These are phyloP conservation scores for Axis porcinus DNA, from an alignment of 2,113 vertebrate genomes.

Conservation along the genomic window DNA sequence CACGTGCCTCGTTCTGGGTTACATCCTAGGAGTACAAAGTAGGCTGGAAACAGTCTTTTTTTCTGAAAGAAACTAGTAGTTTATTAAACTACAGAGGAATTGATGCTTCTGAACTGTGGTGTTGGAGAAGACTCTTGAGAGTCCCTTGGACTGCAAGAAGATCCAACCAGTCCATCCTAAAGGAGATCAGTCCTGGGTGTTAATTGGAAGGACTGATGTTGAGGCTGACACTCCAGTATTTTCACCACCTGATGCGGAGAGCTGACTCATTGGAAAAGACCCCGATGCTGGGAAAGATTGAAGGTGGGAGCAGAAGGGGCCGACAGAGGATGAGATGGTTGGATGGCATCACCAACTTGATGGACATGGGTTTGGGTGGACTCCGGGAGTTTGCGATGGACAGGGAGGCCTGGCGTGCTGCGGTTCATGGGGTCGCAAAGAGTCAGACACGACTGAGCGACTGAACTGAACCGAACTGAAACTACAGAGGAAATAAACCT, in stretches of 20 bases:
- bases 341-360: not conserved
- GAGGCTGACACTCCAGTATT: not conserved
- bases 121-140: not conserved
- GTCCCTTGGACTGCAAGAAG: not conserved
- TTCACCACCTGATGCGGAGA: not conserved
- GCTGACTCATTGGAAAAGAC: not conserved
- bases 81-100: not conserved
- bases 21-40: conserved; percentile 45
- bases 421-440: not conserved
- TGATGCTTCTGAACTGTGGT: not conserved
- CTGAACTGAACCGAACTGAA: not conserved
- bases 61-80: not conserved
- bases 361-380: not conserved
- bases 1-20: conserved; percentile 48
- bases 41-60: not conserved
- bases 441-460: not conserved
- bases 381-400: not conserved
- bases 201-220: not conserved
- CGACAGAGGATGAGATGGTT: not conserved
- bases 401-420: not conserved
- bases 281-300: not conserved
- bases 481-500: not conserved
- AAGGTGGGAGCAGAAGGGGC: not conserved
- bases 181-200: not conserved
- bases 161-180: not conserved